Conservation (phyloP, 2,797 vertebrate genomes). For the Falco cherrug region DNA sequence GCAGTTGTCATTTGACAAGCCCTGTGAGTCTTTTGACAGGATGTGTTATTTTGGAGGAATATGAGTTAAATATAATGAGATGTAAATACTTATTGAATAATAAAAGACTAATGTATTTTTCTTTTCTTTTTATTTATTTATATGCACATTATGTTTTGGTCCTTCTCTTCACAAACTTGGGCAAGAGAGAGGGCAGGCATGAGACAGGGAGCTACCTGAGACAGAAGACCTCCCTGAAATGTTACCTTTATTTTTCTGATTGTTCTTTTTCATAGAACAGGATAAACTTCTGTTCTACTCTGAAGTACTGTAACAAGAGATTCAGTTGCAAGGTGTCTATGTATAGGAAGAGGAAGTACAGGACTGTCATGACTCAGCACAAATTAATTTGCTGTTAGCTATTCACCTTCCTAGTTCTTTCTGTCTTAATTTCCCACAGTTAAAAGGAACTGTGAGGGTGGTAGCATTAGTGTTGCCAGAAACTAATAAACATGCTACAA, state of each 20-base stretch:
- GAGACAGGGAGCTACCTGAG: background rate
- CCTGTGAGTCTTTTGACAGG: background rate
- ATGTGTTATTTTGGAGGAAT: background rate
- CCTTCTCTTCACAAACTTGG: background rate
- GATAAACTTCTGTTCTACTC: background rate
- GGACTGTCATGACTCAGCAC: background rate
- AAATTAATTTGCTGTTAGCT: background rate
- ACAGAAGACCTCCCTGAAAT: background rate
- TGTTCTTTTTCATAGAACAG: background rate
- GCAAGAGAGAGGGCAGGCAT: background rate
- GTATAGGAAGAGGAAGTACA: background rate
- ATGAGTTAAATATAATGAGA: background rate
- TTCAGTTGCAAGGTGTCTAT: background rate
- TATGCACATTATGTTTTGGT: background rate
- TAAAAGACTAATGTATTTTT: background rate
- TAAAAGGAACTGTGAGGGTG: background rate
- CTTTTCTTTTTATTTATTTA: background rate
- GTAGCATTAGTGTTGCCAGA: background rate
- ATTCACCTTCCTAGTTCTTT: background rate
- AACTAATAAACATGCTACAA: conserved; percentile 11
- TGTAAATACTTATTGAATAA: background rate
- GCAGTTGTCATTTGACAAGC: background rate
- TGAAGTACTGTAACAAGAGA: background rate
- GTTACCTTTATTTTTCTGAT: background rate
- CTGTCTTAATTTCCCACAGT: background rate